These are phyloP conservation scores for Pachliopta kotzebuea DNA, from an alignment of 2,888 invertebrate species.

Conservation along the genomic window DNA sequence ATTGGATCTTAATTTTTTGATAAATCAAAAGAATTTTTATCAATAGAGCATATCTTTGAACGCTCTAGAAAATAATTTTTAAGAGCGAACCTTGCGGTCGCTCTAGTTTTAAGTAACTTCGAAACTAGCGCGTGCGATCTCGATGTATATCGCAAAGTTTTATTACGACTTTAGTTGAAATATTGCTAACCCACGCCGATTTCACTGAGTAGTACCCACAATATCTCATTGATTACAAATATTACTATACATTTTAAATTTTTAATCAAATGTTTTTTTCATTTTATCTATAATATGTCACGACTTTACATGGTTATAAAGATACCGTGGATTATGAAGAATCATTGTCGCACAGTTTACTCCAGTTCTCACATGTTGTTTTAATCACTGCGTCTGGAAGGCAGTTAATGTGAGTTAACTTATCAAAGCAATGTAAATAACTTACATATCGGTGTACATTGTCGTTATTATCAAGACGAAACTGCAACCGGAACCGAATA, in stretches of 20 bases:
- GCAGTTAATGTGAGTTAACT: not conserved
- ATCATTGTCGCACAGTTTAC: too few species aligned
- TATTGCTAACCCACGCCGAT: constrained; percentile 15
- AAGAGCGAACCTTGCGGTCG: constrained; percentile 5
- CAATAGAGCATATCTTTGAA: not conserved
- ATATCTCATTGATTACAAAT: constrained; percentile 17
- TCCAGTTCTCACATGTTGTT: too few species aligned
- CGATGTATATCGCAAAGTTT: constrained; percentile 26
- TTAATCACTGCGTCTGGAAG: too few species aligned
- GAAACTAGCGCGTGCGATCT: constrained; percentile 28
- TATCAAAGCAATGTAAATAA: constrained; percentile 13
- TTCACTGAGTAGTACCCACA: constrained; percentile 24
- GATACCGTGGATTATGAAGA: too few species aligned
- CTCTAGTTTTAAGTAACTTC: constrained; percentile 18
- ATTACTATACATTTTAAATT: constrained; percentile 6
- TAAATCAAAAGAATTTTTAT: too few species aligned
- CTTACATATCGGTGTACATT: not conserved
- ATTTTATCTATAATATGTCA: too few species aligned
- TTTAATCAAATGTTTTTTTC: not conserved
- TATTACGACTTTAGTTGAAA: constrained; percentile 22
- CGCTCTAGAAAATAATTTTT: not conserved
- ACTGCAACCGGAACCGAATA: constrained; percentile 26
- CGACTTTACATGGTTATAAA: too few species aligned
- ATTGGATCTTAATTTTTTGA: too few species aligned
- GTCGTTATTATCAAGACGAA: constrained; percentile 12